A percentile compares a stretch with the other conserved stretches of the same genome.
Conservation (phyloP, 2,797 vertebrate species). For the Hyperoplus immaculatus region DNA sequence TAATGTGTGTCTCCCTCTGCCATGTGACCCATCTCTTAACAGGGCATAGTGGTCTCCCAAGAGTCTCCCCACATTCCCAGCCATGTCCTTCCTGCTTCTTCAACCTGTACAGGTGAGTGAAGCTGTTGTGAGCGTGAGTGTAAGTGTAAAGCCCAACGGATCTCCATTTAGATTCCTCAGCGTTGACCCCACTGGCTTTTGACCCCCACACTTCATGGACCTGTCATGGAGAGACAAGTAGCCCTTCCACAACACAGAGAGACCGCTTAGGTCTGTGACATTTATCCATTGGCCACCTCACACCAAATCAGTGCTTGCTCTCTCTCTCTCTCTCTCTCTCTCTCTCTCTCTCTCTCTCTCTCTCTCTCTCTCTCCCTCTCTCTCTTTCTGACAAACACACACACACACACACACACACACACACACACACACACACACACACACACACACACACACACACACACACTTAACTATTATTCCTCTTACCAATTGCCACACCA, state of each 20-base stretch:
- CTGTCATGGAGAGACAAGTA: slow-evolving; percentile 37
- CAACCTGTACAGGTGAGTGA: neutral
- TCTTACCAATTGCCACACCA: neutral
- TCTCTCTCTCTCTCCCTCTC: neutral
- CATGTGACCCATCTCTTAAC: neutral
- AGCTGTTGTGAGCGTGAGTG: neutral
- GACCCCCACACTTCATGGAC: slow-evolving; percentile 39
- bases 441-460: neutral
- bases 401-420: slow-evolving; percentile 2
- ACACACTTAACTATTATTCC: slow-evolving; percentile 2
- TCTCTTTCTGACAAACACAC: too few relatives aligned
- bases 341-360: neutral
- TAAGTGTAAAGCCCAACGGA: slow-evolving; percentile 8
- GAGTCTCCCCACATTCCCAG: neutral
- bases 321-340: neutral
- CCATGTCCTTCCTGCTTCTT: neutral
- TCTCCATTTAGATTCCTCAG: slow-evolving; percentile 28
- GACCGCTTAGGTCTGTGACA: slow-evolving; percentile 47
- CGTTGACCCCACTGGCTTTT: slow-evolving; percentile 39
- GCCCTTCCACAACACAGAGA: slow-evolving; percentile 2
- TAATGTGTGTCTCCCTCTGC: neutral
- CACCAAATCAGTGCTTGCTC: neutral
- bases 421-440: neutral
- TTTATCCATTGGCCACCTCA: slow-evolving; percentile 41
- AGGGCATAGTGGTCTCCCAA: neutral